Base-by-base conservation (phyloP, 2,113 vertebrate genomes). In the Meleagris gallopavo region DNA sequence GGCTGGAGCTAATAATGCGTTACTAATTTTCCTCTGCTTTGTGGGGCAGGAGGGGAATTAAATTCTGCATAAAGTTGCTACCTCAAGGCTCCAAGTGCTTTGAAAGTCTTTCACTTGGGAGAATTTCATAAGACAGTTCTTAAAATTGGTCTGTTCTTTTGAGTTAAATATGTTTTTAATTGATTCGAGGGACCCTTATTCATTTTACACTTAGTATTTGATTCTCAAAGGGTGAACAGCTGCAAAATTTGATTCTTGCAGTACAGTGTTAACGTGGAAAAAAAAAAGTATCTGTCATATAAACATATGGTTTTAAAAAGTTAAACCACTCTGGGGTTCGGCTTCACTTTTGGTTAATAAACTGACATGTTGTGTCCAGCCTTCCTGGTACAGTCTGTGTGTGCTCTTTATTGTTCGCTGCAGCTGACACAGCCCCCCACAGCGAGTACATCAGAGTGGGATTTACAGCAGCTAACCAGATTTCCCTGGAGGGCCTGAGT, bases 1-100 rank as follows among this genome's bases (percentile, higher is more conserved):
- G 93, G 92, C 94, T 98, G 94, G 94, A 97, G 84, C 93, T 94
- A 92, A 96, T 83, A 83, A 84, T 93, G 91, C 24, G 90, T 92
- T 97, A 95, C 77, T 96, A 84, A 89, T 97, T 97, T 95, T 95
- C 93, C 83, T 97, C 95, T 94, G 87, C 84, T 97, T 96, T 75
- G 64, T 38, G 76, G 73, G 92, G 96, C 96, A 94, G 95, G 94
- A 97, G 83, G 95, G 70, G 94, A 95, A 97, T 97, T 89, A 96
- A 96, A 96, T 97, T 97, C 89, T 98, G 97, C 97, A 96, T 98
- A 96, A 98, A 98, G 95, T 97, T 98, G 98, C 98, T 98, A 98
- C 98, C 98, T 98, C 98, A 98, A 96, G 97, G 97, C 97, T 98
- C 97, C 97, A 98, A 97, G 95, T 97, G 96, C 96, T 98, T 96